These are phyloP conservation scores for Paratrypauchen microcephalus DNA, from an alignment of 2,797 vertebrate species.

Conservation along the genomic window DNA sequence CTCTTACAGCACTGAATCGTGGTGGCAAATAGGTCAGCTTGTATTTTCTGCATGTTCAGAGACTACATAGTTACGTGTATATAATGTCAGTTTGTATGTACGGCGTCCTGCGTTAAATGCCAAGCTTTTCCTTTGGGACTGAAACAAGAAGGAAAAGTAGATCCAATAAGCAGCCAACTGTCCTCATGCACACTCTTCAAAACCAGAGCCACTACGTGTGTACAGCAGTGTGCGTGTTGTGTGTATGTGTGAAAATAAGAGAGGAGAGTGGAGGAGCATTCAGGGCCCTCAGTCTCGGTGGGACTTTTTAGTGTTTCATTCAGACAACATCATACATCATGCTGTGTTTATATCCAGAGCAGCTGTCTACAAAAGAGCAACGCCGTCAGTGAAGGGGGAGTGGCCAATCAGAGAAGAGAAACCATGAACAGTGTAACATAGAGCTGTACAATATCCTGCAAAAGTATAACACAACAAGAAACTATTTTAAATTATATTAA, in stretches of 20 bases:
- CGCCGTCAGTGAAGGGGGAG: conserved; percentile 6
- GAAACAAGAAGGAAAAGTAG: conserved; percentile 23
- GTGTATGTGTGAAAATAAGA: conserved; percentile 11
- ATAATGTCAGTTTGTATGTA: conserved; percentile 6
- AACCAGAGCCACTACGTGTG: conserved; percentile 13
- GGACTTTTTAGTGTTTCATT: conserved; percentile 60
- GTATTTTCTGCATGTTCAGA: neutral
- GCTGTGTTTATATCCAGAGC: conserved; percentile 53
- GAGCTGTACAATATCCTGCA: neutral
- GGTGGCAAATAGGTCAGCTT: neutral
- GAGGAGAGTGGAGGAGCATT: conserved; percentile 10
- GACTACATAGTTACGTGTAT: neutral
- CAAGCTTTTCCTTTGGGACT: conserved; percentile 56
- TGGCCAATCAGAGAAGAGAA: neutral
- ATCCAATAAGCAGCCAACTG: conserved; percentile 59
- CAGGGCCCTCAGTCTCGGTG: conserved; percentile 37
- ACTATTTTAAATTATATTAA: too few species aligned
- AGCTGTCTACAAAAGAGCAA: conserved; percentile 45
- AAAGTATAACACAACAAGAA: too few species aligned
- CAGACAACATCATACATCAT: conserved; percentile 67
- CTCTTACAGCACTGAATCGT: neutral
- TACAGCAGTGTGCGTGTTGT: conserved; percentile 3
- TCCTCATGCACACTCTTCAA: conserved; percentile 59
- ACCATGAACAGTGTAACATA: neutral
- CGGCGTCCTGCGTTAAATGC: conserved; percentile 57